phyloP scores from a whole-genome alignment of 1,140 invertebrate species.

The Drosophila simulans region DNA sequence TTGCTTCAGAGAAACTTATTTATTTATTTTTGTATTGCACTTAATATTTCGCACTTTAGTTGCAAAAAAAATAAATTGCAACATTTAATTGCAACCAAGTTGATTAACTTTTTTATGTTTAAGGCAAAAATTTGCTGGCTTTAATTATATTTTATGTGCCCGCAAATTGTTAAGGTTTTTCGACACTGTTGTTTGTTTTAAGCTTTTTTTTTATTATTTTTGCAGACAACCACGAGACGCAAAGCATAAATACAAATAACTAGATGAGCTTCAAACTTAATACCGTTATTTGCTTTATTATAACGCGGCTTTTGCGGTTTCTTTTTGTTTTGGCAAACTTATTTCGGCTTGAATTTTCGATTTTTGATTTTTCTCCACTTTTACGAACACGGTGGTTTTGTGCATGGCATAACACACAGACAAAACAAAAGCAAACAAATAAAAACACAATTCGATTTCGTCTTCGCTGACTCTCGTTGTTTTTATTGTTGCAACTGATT shows the following conservation, averaged over 20 bases:
- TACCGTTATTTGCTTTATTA: slow-evolving; percentile 45
- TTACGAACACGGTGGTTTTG: slow-evolving; percentile 37
- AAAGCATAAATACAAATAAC: slow-evolving; percentile 35
- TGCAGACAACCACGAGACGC: slow-evolving; percentile 3
- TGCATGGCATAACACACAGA: slow-evolving; percentile 47
- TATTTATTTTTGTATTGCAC: slow-evolving; percentile 25
- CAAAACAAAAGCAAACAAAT: slow-evolving; percentile 61
- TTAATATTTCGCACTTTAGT: slow-evolving; percentile 33
- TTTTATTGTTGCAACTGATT: slow-evolving; percentile 43
- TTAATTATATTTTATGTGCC: slow-evolving; percentile 61
- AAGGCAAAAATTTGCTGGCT: slow-evolving; percentile 50
- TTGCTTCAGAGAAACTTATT: slow-evolving; percentile 1
- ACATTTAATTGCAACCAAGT: slow-evolving; percentile 15
- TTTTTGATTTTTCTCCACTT: slow-evolving; percentile 46
- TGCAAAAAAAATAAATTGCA: slow-evolving; percentile 26
- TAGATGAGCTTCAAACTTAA: slow-evolving; percentile 49
- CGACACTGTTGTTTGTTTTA: slow-evolving; percentile 15
- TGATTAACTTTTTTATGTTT: slow-evolving; percentile 25
- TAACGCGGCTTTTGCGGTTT: slow-evolving; percentile 43
- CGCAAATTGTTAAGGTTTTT: slow-evolving; percentile 46
- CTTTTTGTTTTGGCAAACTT: slow-evolving; percentile 38
- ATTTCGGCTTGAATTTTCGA: slow-evolving; percentile 30
- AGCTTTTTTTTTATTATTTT: slow-evolving; percentile 16
- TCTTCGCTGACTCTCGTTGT: slow-evolving; percentile 19
- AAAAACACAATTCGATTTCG: slow-evolving; percentile 47